Percentiles rank a stretch among this genome's conserved stretches.
Conservation (phyloP, 2,797 vertebrate genomes). For the Rhynchonycteris naso region DNA sequence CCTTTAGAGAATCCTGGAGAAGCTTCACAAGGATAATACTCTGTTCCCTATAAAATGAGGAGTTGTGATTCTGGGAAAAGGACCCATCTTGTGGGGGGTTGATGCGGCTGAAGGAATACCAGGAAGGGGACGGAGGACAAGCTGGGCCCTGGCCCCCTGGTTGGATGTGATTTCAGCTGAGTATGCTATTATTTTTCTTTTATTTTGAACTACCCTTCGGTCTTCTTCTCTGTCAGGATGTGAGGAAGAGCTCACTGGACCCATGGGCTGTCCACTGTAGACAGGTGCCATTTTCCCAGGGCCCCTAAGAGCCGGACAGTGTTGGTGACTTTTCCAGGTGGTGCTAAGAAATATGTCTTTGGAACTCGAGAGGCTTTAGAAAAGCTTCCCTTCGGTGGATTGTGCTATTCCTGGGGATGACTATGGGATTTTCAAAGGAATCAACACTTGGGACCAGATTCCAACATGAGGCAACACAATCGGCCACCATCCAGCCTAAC, state of each 20-base stretch:
- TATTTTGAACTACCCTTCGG: background rate
- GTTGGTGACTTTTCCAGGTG: conserved; percentile 46
- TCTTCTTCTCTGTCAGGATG: background rate
- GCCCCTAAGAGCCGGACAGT: background rate
- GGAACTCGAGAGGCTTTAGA: conserved; percentile 47
- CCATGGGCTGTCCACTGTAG: background rate
- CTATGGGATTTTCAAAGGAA: conserved; percentile 40
- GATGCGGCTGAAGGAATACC: conserved; percentile 3
- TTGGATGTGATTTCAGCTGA: conserved; percentile 46
- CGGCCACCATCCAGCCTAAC: conserved; percentile 46
- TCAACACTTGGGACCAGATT: conserved; percentile 46
- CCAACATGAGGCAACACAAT: conserved; percentile 60
- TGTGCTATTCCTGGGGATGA: background rate
- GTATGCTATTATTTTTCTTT: conserved; percentile 47
- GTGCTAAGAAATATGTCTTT: conserved; percentile 6
- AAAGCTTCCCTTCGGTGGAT: background rate
- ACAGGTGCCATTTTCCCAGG: background rate
- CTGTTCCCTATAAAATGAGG: conserved; percentile 24
- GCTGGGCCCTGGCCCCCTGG: background rate
- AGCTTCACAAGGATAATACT: background rate
- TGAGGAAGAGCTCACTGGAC: background rate
- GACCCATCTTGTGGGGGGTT: conserved; percentile 1
- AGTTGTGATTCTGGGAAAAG: conserved; percentile 51
- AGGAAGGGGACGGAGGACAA: conserved; percentile 44
- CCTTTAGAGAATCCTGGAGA: conserved; percentile 39